These are phyloP conservation scores for Epizoanthus rinbou DNA, from an alignment of 92 coral and sea anemone species.

Conservation along the genomic window DNA sequence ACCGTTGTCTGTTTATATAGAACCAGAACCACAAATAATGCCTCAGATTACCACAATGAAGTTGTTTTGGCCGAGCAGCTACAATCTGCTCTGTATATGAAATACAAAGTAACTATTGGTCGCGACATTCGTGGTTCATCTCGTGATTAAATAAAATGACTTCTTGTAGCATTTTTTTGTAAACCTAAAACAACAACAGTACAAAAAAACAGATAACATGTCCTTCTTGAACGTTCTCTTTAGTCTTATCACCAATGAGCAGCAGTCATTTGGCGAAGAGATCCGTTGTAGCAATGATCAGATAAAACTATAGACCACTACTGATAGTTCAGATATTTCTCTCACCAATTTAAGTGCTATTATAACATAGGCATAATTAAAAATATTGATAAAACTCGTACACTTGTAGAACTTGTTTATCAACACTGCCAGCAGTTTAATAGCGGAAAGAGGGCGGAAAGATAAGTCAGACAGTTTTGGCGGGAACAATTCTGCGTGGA, in stretches of 20 bases:
- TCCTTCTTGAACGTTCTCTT: not conserved
- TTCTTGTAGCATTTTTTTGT: not conserved
- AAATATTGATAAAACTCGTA: no score
- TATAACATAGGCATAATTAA: no score
- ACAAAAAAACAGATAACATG: not conserved
- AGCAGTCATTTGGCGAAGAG: not conserved
- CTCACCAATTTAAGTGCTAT: not conserved
- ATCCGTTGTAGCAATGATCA: not conserved
- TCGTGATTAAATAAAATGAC: not conserved
- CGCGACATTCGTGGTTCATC: not conserved
- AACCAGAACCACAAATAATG: not conserved
- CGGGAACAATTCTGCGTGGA: no score
- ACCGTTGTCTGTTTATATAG: not conserved
- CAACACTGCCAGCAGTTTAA: no score
- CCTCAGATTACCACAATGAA: not conserved
- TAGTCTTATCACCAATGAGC: conserved; percentile 2
- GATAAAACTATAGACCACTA: no score
- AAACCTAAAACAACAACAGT: not conserved
- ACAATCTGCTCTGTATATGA: no score
- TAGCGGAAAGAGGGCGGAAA: no score
- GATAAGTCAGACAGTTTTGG: no score
- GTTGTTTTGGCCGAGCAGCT: not conserved
- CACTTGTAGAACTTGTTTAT: no score
- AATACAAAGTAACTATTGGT: not conserved
- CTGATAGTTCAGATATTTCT: not conserved